A percentile compares a stretch with the other conserved stretches of the same genome.
Evolutionary conservation across 2,113 vertebrate genomes (phyloP).

Genomic region (Cyprinus carpio): DNA sequence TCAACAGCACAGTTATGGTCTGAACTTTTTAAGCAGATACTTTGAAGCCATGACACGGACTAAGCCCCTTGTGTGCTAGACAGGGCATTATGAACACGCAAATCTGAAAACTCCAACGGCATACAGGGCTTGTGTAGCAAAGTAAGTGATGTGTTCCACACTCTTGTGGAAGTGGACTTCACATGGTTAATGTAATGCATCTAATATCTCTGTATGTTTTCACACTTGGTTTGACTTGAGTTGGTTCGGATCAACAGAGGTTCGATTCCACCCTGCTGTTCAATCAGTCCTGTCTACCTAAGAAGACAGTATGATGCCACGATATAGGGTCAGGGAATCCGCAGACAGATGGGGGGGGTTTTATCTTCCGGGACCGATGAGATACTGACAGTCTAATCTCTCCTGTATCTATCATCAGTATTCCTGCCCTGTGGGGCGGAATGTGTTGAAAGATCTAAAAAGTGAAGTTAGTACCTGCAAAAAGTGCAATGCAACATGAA

Average conservation of each 20-base stretch:
- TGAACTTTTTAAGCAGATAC: too few relatives aligned
- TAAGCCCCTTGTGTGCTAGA: too few relatives aligned
- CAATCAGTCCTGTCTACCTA: neutral
- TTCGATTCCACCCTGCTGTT: neutral
- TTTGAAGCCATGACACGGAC: too few relatives aligned
- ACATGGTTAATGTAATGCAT: neutral
- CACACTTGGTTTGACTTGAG: neutral
- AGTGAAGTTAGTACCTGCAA: slow-evolving; percentile 96
- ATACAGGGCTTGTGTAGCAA: neutral
- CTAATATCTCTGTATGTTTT: neutral
- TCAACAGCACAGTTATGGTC: too few relatives aligned
- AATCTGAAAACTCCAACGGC: neutral
- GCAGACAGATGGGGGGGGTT: slow-evolving; percentile 14
- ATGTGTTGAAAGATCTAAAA: too few relatives aligned
- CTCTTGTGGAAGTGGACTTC: too few relatives aligned
- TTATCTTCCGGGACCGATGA: slow-evolving; percentile 10
- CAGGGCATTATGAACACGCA: too few relatives aligned
- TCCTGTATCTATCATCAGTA: neutral
- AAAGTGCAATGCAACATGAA: slow-evolving; percentile 98
- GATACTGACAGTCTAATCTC: slow-evolving; percentile 23
- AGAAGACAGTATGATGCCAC: neutral
- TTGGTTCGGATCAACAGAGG: neutral
- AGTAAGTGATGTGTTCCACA: neutral
- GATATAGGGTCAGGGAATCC: neutral
- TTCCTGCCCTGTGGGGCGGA: neutral